These are phyloP conservation scores for Calliphora vomitoria DNA, from an alignment of 2,888 invertebrate genomes.

Conservation along the genomic window DNA sequence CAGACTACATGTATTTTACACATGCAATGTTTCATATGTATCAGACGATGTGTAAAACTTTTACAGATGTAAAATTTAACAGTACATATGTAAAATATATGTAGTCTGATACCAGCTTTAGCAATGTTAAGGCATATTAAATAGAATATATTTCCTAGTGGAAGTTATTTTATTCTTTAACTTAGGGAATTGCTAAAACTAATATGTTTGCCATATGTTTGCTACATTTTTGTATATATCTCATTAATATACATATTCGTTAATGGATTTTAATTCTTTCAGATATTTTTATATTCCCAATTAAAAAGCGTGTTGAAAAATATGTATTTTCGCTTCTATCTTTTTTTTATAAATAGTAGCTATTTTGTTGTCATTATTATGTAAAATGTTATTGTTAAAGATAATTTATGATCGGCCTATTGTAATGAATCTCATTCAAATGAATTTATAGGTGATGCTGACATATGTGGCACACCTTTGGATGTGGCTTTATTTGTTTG, in stretches of 20 bases:
- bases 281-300: conserved; percentile 18
- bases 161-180: neutral
- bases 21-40: too few relatives aligned
- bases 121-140: too few relatives aligned
- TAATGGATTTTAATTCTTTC: conserved; percentile 16
- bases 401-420: conserved; percentile 63
- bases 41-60: too few relatives aligned
- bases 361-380: conserved; percentile 49
- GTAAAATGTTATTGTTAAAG: conserved; percentile 58
- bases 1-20: too few relatives aligned
- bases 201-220: neutral
- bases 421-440: conserved; percentile 36
- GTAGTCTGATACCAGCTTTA: too few relatives aligned
- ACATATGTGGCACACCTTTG: conserved; percentile 50
- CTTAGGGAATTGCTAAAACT: neutral
- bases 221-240: neutral
- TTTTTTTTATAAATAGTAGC: conserved; percentile 39
- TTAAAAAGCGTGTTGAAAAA: conserved; percentile 17
- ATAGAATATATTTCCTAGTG: too few relatives aligned
- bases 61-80: too few relatives aligned
- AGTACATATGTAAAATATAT: too few relatives aligned
- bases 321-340: neutral
- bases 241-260: conserved; percentile 15
- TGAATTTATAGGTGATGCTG: conserved; percentile 23
- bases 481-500: conserved; percentile 11